phyloP scores from a whole-genome alignment of 2,113 vertebrate genomes.

The Cyprinus carpio region DNA sequence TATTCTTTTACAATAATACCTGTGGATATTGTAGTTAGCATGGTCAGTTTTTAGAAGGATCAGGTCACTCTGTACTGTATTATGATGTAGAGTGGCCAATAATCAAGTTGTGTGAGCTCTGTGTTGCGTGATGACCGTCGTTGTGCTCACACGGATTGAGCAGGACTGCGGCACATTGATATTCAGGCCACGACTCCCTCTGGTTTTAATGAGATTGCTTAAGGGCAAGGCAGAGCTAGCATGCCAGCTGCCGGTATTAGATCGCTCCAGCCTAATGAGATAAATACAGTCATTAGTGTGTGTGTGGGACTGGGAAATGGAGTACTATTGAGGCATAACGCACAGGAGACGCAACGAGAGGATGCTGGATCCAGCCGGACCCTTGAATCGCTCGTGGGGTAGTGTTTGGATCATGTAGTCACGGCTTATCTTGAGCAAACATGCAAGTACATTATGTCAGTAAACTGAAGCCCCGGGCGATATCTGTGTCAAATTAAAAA shows the following conservation, averaged over 20 bases:
- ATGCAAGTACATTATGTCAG: slow-evolving; percentile 1
- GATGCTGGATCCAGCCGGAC: slow-evolving; percentile 10
- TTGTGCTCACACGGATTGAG: background rate
- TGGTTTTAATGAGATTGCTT: slow-evolving; percentile 48
- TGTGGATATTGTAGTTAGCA: background rate
- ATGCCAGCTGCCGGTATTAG: slow-evolving; percentile 46
- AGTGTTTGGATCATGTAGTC: slow-evolving; percentile 20
- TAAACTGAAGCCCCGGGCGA: slow-evolving; percentile 2
- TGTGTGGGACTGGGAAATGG: slow-evolving; percentile 37
- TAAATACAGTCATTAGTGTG: slow-evolving; percentile 73
- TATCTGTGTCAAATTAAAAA: slow-evolving; percentile 41
- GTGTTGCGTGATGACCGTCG: background rate
- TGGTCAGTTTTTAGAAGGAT: background rate
- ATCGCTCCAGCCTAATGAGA: slow-evolving; percentile 68
- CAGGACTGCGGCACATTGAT: slow-evolving; percentile 50
- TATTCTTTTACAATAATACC: background rate
- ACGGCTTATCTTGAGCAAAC: slow-evolving; percentile 31
- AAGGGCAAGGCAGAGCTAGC: slow-evolving; percentile 46
- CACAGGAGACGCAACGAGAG: background rate
- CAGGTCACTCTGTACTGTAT: background rate
- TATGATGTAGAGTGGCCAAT: background rate
- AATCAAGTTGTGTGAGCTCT: background rate
- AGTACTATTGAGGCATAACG: slow-evolving; percentile 25
- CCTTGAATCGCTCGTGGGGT: background rate
- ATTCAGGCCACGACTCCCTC: slow-evolving; percentile 63